Base-by-base conservation (phyloP, 2,888 invertebrate species). In the Lottia gigantea region DNA sequence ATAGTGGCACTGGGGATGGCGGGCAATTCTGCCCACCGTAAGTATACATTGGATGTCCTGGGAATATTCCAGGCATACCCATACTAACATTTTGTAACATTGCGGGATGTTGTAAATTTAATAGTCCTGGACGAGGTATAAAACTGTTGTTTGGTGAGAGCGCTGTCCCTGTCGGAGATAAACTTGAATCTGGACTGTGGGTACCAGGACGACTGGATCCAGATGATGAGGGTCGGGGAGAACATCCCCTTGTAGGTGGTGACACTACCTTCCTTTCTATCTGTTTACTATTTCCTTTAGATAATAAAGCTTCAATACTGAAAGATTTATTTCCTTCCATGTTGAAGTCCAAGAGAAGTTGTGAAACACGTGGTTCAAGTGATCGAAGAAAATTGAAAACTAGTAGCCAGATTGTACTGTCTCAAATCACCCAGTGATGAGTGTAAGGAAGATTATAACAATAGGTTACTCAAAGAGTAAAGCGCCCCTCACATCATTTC, bases 271-370 rank as follows among this genome's bases (percentile, higher is more conserved):
- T 65, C 25, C 65, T 47, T 55, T 72, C 31, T 63, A 61, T 16
- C 49, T 69, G 69, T 31, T 49, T 47, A 23, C 45, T 31, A 0
- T 74, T 74, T 31, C 72, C 91, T 68, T 92, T 91, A 0, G 95
- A 95, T 2, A 96, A 89, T 2, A 96, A 88, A 0, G 96, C 95
- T 84, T 96, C 96, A 78, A 96, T 96, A 85, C 96, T 95, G 85
- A 96, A 96, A 0, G 95, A 95, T 67, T 94, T 94, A 71, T 76
- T 46, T 11, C 79, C 80, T 67, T 84, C 83, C 83, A 83, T 83
- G 25, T 26, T 71, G 55, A 55, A 55, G 23, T 55, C 55, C 55
- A 55, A 55, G 19, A 55, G 40, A 40, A 40, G 40, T 40, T 40
- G 40, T 40, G 40, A 40, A 40, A 40, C 40, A 40, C 40, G 40